Evolutionary conservation across 2,113 vertebrate genomes (phyloP), one percentile per base, ranked within the genome.

Genomic region (Gallinago undulata): DNA sequence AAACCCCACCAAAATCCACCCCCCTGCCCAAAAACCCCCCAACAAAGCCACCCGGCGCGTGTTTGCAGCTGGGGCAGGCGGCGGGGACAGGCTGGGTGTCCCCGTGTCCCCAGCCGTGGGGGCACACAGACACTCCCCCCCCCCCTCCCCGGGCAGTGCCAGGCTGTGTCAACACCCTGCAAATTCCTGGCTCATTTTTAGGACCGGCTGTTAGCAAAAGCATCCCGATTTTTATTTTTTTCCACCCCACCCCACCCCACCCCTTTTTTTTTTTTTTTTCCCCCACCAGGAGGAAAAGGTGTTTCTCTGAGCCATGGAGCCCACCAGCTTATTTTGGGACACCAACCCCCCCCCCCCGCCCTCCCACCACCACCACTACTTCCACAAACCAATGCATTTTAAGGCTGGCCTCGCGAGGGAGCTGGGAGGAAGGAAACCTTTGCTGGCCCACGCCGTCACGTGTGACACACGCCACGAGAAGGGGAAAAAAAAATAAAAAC

Each of bases 111-210:
- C 82, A 45, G 9, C 48, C 41, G 75, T 2, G 3, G 59, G 59
- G 78, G 41, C 1, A 2, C 0, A 3, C 53, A 63, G 45, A 17
- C 35, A 39, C 10, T 39, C 37, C 37, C 37, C 37, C 17, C 31
- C 31, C 39, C 10, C 45, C 45, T 12, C 50, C 50, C 50, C 13
- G 21, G 2, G 37, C 24, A 35, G 31, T 5, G 9, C 63, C 6
- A 14, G 39, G 6, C 56, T 24, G 6, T 1, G 8, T 31, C 30
- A 0, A 19, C 21, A 0, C 68, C 0, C 0, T 0, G 12, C 25
- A 4, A 80, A 90, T 78, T 67, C 93, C 84, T 10, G 28, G 1
- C 47, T 91, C 60, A 3, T 73, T 94, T 93, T 86, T 74, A 55
- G 86, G 72, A 27, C n/a, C 22, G 4, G 64, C 86, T 81, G 80